Conservation (phyloP, 2,888 invertebrate species). For the Harpalus rufipes region DNA sequence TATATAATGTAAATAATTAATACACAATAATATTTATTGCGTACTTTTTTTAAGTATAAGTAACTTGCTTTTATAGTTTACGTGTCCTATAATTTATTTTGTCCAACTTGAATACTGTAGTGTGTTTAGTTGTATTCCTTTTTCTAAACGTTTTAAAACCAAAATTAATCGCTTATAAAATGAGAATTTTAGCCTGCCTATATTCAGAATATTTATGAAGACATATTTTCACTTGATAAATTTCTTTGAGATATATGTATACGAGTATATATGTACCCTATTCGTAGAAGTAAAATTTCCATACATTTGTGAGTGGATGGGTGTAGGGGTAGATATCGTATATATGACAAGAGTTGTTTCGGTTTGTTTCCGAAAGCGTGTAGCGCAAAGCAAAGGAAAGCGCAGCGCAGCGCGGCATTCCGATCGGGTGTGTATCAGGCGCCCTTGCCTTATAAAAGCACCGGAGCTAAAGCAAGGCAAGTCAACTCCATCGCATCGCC, state of each 20-base stretch:
- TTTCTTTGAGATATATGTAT: neutral
- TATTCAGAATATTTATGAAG: neutral
- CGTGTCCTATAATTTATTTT: too few relatives aligned
- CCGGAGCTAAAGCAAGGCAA: neutral
- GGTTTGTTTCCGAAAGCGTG: neutral
- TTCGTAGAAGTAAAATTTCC: constrained; percentile 10
- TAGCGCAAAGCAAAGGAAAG: too few relatives aligned
- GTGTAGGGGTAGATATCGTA: neutral
- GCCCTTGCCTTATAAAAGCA: constrained; percentile 39
- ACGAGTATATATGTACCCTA: neutral
- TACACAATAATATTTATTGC: too few relatives aligned
- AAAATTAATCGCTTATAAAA: too few relatives aligned
- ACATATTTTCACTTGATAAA: neutral
- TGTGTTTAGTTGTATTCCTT: too few relatives aligned
- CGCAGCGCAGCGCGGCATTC: constrained; percentile 5
- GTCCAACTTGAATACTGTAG: too few relatives aligned
- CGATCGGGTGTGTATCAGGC: neutral
- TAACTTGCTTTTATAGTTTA: too few relatives aligned
- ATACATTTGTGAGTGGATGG: constrained; percentile 4
- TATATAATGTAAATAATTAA: too few relatives aligned
- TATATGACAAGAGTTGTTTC: neutral
- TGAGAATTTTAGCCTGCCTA: too few relatives aligned
- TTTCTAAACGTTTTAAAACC: too few relatives aligned
- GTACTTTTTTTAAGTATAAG: too few relatives aligned
- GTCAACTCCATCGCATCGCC: constrained; percentile 18